phyloP scores from a whole-genome alignment of 2,797 vertebrate genomes.

The Threskiornis aethiopicus region DNA sequence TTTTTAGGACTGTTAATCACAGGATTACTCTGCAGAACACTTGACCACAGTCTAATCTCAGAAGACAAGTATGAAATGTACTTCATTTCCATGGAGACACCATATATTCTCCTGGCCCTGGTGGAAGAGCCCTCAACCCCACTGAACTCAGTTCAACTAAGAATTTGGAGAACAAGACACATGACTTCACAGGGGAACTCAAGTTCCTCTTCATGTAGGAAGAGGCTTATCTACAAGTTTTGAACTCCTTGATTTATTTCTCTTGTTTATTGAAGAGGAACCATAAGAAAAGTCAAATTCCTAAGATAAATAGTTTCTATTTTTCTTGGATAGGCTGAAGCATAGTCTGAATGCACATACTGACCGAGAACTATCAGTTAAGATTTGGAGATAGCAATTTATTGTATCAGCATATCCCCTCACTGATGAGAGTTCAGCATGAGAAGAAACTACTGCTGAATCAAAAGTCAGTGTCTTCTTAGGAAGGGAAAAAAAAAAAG shows the following conservation, averaged over 20 bases:
- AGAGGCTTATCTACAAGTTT: background rate
- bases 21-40: background rate
- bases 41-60: background rate
- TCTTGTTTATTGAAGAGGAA: background rate
- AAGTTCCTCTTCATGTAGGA: background rate
- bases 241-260: background rate
- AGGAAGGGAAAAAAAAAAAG: fast-evolving
- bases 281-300: background rate
- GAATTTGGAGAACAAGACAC: background rate
- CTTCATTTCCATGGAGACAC: background rate
- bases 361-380: background rate
- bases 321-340: background rate
- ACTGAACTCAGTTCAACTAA: background rate
- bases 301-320: background rate
- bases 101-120: background rate
- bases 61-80: background rate
- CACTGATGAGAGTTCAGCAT: background rate
- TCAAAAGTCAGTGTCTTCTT: background rate
- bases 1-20: background rate
- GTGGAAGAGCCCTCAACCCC: background rate
- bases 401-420: background rate
- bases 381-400: background rate
- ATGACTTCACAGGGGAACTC: background rate
- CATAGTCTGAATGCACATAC: background rate
- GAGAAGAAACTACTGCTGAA: background rate